These are phyloP conservation scores for Chondrosia reniformis DNA, from an alignment of 37 sponge, comb jelly and placozoan species.

Conservation along the genomic window DNA sequence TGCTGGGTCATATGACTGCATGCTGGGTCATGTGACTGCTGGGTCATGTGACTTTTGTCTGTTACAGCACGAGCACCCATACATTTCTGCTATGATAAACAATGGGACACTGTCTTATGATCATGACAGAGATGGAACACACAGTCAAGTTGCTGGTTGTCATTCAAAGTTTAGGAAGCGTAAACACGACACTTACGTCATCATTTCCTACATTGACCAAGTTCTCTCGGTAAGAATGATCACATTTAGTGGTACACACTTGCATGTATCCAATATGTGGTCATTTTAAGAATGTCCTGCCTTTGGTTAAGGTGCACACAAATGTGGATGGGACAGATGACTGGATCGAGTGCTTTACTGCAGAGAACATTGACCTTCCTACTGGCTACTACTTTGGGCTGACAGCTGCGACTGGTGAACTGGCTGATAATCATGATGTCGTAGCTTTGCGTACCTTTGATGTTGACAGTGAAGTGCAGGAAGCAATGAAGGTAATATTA, in stretches of 20 bases:
- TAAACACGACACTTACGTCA: slow-evolving; percentile 63
- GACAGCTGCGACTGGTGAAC: slow-evolving; percentile 89
- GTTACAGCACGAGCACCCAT: slow-evolving; percentile 93
- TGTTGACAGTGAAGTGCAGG: slow-evolving; percentile 22
- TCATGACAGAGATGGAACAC: slow-evolving; percentile 93
- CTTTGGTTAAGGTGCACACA: slow-evolving; percentile 1
- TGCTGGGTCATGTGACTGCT: too few species aligned
- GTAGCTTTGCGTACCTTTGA: slow-evolving; percentile 74
- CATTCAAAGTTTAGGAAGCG: slow-evolving; percentile 70
- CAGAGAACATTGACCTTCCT: slow-evolving; percentile 69
- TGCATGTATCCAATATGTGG: not conserved
- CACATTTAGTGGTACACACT: not conserved
- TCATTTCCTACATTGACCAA: slow-evolving; percentile 80
- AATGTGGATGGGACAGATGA: slow-evolving; percentile 53
- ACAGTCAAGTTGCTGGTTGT: slow-evolving; percentile 84
- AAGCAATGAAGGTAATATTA: not conserved
- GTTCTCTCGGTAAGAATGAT: slow-evolving; percentile 63
- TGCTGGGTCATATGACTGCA: too few species aligned
- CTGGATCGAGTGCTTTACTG: slow-evolving; percentile 79
- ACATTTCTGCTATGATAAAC: slow-evolving; percentile 89
- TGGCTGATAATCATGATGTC: slow-evolving; percentile 95
- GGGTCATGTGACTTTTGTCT: too few species aligned
- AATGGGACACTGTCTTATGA: slow-evolving; percentile 91
- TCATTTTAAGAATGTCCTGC: too few species aligned
- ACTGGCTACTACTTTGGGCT: slow-evolving; percentile 92